Evolutionary conservation across 2,888 invertebrate species (phyloP), one percentile per base, ranked within the genome.

Genomic region (Cephonodes hylas): DNA sequence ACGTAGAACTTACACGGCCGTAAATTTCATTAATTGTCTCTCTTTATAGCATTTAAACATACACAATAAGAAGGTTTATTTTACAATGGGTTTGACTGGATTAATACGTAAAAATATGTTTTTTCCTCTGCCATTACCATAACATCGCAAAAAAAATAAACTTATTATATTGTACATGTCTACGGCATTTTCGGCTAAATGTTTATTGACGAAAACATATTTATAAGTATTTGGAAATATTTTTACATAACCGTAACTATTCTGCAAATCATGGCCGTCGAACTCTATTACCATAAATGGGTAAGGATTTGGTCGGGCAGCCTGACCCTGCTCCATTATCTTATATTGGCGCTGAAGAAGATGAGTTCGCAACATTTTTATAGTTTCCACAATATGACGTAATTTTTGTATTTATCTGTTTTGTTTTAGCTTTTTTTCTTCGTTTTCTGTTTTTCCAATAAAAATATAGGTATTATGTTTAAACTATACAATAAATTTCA

Each of bases 271-370:
- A 74, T 72, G 77, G 70, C 74, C 70, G 79, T 74, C 79, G 74
- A 75, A 71, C 74, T 78, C 74, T 73, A 83, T 85, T 83, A 85
- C 76, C 82, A 85, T 85, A 80, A 85, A 83, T 81, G 80, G 79
- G 75, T 79, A 79, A 77, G 78, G 81, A 82, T 82, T 85, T 79
- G 72, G 75, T 74, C 67, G 71, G 74, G 73, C 72, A 76, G 74
- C 73, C 79, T 77, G 75, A 80, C 83, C 83, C 78, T 72, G 72
- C 75, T 78, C 79, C 77, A 81, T 82, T 81, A 80, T 84, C 78
- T 77, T 77, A 79, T 75, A 79, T 81, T 80, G 76, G 76, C 70
- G 74, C 74, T 70, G 75, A 68, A 71, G 63, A 73, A 71, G 75
- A 81, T 84, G 84, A 85, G 72, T 80, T 74, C 46, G 81, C 80